Base-by-base conservation (phyloP, 2,888 invertebrate species). In the Imbricaverruca yamaguchii region DNA sequence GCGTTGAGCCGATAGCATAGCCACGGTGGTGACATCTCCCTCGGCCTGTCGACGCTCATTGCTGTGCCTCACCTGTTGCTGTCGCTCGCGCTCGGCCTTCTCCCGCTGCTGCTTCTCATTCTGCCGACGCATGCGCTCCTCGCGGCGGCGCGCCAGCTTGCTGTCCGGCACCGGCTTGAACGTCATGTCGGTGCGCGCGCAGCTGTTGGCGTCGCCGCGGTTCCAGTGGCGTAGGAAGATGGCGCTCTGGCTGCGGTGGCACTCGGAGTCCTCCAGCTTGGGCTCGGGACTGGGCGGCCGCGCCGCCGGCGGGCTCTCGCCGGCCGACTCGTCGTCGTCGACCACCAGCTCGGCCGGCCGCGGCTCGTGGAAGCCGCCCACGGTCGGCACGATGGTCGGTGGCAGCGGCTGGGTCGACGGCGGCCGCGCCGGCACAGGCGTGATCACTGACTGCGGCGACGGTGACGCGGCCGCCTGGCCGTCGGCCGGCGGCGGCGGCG, bases 141-240 rank as follows among this genome's bases (percentile, higher is more conserved):
- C 97, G 61, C 97, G 91, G 87, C 96, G 97, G 69, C 96, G 90
- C 3, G 96, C 96, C 83, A 98, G 89, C 87, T 96, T 96, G 0
- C 96, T 96, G 86, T 97, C 96, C 2, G 97, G 95, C 81, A 96
- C 95, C 9, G 98, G 97, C 89, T 96, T 96, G 88, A 97, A 98
- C 84, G 95, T 94, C 83, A 97, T 90, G 90, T 98, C 97, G 65
- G 97, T 97, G 83, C 98, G 90, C 39, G 96, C 94, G 87, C 98
- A 98, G 8, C 97, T 97, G 88, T 97, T 97, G 87, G 93, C 94
- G 86, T 97, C 96, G 18, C 97, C 97, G 80, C 98, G 92, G 88
- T 97, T 96, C 92, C 97, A 96, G 86, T 97, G 96, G 65, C 96
- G 92, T 83, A 97, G 90, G 89, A 98, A 98, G 91, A 97, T 96